Evolutionary conservation across 2,113 vertebrate species (phyloP).

Genomic region (Lepus europaeus): DNA sequence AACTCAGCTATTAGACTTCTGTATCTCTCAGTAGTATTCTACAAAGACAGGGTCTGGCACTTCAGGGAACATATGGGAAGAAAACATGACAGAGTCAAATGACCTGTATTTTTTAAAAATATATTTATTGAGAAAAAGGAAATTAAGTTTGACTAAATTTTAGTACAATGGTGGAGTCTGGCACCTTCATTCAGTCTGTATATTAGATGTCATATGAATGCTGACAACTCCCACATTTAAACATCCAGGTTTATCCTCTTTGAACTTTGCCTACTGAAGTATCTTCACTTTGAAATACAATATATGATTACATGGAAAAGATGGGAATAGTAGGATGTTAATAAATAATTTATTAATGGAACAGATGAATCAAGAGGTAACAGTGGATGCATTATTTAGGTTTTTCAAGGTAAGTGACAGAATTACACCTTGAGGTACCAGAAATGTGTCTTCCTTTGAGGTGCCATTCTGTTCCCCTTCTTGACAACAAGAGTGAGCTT

Average conservation of each 20-base stretch:
- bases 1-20: constrained; percentile 17
- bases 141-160: constrained; percentile 35
- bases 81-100: not conserved
- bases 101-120: not conserved
- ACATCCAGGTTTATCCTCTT: not conserved
- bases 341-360: not conserved
- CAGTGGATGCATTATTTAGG: not conserved
- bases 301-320: not conserved
- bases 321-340: not conserved
- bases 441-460: not conserved
- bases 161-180: not conserved
- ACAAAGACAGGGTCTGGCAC: not conserved
- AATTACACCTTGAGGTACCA: not conserved
- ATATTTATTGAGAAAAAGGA: constrained; percentile 28
- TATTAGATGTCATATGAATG: not conserved
- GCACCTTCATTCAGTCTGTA: not conserved
- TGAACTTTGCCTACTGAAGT: not conserved
- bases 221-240: not conserved
- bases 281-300: constrained; percentile 26
- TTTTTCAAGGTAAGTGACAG: not conserved
- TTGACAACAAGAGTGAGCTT: not conserved
- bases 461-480: not conserved
- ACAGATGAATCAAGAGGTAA: not conserved
- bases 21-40: not conserved
- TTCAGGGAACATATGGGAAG: not conserved